phyloP scores from a whole-genome alignment of 2,797 vertebrate species.

The Notolabrus celidotus region DNA sequence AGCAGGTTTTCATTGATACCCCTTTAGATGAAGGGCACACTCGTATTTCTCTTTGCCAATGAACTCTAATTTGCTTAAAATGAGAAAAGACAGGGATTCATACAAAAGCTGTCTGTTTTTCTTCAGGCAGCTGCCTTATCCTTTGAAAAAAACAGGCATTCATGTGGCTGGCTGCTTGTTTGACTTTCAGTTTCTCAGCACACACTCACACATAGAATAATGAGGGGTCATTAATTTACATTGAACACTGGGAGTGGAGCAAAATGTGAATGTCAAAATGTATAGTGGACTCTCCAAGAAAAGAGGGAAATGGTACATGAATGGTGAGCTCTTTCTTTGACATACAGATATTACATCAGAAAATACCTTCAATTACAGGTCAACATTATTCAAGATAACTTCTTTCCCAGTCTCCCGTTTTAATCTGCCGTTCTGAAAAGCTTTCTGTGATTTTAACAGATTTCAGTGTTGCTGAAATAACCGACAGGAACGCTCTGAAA shows the following conservation, averaged over 20 bases:
- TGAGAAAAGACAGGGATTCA: conserved; percentile 94
- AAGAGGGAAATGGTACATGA: conserved; percentile 57
- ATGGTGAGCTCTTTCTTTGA: conserved; percentile 61
- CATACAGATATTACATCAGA: conserved; percentile 63
- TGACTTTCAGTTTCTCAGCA: conserved; percentile 52
- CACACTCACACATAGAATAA: conserved; percentile 82
- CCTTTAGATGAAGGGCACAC: conserved; percentile 86
- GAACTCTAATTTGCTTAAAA: conserved; percentile 97
- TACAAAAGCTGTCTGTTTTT: conserved; percentile 95
- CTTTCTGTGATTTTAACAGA: conserved; percentile 58
- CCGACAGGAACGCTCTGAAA: conserved; percentile 63
- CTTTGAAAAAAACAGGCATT: conserved; percentile 92
- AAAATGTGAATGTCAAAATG: conserved; percentile 93
- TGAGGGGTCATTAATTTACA: conserved; percentile 92
- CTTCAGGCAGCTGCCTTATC: conserved; percentile 88
- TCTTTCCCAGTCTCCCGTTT: conserved; percentile 66
- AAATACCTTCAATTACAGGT: conserved; percentile 75
- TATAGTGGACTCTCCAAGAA: conserved; percentile 58
- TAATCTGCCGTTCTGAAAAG: conserved; percentile 65
- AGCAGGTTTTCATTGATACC: conserved; percentile 85
- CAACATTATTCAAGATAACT: conserved; percentile 74
- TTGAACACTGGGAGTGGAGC: conserved; percentile 89
- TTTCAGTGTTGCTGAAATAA: conserved; percentile 67
- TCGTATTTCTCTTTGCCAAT: conserved; percentile 88
- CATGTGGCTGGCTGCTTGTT: conserved; percentile 83